A percentile compares a stretch with the other conserved stretches of the same genome.
Conservation (phyloP, 2,888 invertebrate species). For the Drosophila setosimentum region DNA sequence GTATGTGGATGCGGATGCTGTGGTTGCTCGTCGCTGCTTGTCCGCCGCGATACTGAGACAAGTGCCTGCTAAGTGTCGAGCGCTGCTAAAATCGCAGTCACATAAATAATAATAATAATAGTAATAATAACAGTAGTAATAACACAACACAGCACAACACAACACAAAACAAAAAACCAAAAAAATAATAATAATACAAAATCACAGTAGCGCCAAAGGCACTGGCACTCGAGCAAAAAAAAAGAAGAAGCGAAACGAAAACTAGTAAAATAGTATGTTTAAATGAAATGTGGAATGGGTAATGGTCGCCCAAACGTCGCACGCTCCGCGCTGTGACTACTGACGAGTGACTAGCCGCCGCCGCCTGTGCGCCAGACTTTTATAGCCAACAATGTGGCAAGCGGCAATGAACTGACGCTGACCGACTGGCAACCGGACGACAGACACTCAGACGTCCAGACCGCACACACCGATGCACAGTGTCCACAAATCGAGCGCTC, state of each 20-base stretch:
- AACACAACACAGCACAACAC: constrained; percentile 15
- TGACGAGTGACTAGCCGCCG: constrained; percentile 60
- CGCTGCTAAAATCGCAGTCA: constrained; percentile 16
- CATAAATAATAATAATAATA: constrained; percentile 21
- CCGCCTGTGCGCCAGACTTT: constrained; percentile 67
- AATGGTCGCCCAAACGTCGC: constrained; percentile 51
- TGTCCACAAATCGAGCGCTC: neutral
- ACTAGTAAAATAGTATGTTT: constrained; percentile 8
- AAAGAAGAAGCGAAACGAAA: constrained; percentile 7
- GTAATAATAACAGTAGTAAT: constrained; percentile 16
- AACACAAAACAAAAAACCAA: too few relatives aligned
- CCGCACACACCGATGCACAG: constrained; percentile 1
- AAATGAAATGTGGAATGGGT: constrained; percentile 54
- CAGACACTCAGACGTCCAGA: constrained; percentile 2
- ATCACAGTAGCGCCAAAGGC: constrained; percentile 23
- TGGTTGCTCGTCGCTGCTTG: constrained; percentile 69
- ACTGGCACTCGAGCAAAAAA: constrained; percentile 18
- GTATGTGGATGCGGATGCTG: constrained; percentile 23
- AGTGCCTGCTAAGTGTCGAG: constrained; percentile 29
- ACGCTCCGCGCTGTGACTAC: constrained; percentile 55
- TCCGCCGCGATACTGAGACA: constrained; percentile 63
- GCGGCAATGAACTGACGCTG: constrained; percentile 27
- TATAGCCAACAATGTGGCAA: constrained; percentile 70
- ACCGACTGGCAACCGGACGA: constrained; percentile 15
- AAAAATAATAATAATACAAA: constrained; percentile 4